Percentiles rank a stretch among this genome's conserved stretches.
Evolutionary conservation across 2,113 vertebrate genomes (phyloP).

Genomic region (Baryphthengus martii): DNA sequence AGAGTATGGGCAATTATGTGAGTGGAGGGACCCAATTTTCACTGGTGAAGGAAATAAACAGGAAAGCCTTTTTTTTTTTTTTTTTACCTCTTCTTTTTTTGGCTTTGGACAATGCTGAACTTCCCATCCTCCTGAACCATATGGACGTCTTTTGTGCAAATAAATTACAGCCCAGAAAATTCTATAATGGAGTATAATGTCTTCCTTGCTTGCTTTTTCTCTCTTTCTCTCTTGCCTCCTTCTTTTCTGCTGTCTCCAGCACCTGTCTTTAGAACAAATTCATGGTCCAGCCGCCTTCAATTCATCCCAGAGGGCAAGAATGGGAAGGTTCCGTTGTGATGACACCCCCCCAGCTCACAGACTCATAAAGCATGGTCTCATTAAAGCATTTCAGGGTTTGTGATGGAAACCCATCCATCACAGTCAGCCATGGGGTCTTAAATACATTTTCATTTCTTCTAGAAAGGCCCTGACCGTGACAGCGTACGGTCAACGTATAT

Average conservation of each 20-base stretch:
- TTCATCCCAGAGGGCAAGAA: constrained; percentile 28
- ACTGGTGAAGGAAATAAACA: neutral
- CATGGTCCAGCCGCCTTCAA: neutral
- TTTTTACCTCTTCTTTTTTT: neutral
- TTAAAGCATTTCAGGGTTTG: constrained; percentile 61
- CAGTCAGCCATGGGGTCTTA: constrained; percentile 8
- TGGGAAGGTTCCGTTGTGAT: constrained; percentile 36
- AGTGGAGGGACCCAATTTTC: neutral
- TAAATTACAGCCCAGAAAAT: neutral
- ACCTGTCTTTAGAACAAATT: constrained; percentile 60
- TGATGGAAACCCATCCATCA: constrained; percentile 50
- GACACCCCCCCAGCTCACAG: constrained; percentile 27
- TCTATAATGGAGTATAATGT: neutral
- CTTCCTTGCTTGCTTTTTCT: neutral
- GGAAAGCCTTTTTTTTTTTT: neutral
- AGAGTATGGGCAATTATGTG: neutral
- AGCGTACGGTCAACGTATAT: neutral
- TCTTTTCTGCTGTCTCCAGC: neutral
- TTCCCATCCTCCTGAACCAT: neutral
- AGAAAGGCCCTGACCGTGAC: neutral
- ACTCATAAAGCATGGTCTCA: constrained; percentile 49
- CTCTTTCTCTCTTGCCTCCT: neutral
- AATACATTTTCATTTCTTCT: constrained; percentile 19
- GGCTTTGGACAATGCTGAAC: neutral
- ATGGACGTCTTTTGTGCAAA: neutral